Evolutionary conservation across 2,888 invertebrate genomes (phyloP).

Genomic region (Camptogramma bilineatum): DNA sequence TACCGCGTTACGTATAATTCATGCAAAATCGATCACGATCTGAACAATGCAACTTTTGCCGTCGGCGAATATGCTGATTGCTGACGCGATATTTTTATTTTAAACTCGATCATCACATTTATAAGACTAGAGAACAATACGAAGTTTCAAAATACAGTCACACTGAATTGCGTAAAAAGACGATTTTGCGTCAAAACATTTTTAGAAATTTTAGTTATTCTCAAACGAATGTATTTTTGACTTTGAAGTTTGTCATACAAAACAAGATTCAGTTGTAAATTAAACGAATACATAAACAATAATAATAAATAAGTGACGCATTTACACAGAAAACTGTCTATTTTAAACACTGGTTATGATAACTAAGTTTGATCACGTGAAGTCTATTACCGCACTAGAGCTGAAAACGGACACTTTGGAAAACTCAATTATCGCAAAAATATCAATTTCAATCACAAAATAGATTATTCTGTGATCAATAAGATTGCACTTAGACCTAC

Average conservation of each 20-base stretch:
- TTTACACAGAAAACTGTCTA: not conserved
- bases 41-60: constrained; percentile 37
- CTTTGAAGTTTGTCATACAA: no score
- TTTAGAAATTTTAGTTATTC: not conserved
- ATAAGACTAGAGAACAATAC: constrained; percentile 9
- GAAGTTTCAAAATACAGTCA: constrained; percentile 2
- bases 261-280: no score
- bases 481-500: constrained; percentile 9
- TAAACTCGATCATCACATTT: constrained; percentile 21
- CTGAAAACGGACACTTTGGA: not conserved
- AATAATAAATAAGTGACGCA: not conserved
- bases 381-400: not conserved
- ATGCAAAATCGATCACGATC: constrained; percentile 43
- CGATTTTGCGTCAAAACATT: not conserved
- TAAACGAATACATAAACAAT: not conserved
- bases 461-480: not conserved
- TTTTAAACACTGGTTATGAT: not conserved
- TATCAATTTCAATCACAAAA: not conserved
- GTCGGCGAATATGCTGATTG: constrained; percentile 33
- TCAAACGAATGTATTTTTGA: no score
- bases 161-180: not conserved
- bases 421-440: not conserved
- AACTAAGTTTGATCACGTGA: not conserved
- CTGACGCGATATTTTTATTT: constrained; percentile 29
- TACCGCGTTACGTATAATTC: constrained; percentile 38